Evolutionary conservation across 2,888 invertebrate genomes (phyloP), one percentile per base, ranked within the genome.

Genomic region (Lobophora halterata): DNA sequence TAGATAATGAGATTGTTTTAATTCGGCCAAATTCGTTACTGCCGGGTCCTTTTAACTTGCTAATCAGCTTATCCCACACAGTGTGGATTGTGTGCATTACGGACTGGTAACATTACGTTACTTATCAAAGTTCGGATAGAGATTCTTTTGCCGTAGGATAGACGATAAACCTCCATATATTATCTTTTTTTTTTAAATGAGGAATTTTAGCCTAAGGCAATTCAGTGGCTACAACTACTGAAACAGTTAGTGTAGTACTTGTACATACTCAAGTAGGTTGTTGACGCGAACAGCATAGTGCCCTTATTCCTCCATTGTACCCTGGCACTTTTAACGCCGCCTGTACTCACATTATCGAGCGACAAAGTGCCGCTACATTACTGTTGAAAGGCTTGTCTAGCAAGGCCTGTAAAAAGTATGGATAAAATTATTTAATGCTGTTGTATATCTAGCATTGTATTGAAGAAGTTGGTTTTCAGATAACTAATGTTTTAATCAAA

Each of bases 41-140:
- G 64, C 52, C 64, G 68, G 58, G 62, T 70, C 71, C 70, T 72
- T 74, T 72, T 71, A 78, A 76, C 67, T 79, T 73, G 70, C 59
- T 79, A 81, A 80, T 80, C 74, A 73, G 73, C 71, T 79, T 75
- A 75, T 69, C 64, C 68, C 43, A 41, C 61, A 62, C 66, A 68
- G 61, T 65, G 65, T 70, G 64, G 73, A 72, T 73, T 71, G n/a
- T 70, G 70, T 63, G 53, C 62, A n/a, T n/a, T n/a, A 58, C 56
- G 55, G 48, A 62, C 60, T 47, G 50, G 53, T n/a, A n/a, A n/a
- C n/a, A n/a, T n/a, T n/a, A n/a, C n/a, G n/a, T n/a, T n/a, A n/a
- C n/a, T n/a, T n/a, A n/a, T n/a, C n/a, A n/a, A n/a, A n/a, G n/a
- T n/a, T n/a, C n/a, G n/a, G n/a, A n/a, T n/a, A n/a, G n/a, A n/a